Conservation (phyloP, 37 sponge, comb jelly and placozoan species). For the Beroe forskalii region DNA sequence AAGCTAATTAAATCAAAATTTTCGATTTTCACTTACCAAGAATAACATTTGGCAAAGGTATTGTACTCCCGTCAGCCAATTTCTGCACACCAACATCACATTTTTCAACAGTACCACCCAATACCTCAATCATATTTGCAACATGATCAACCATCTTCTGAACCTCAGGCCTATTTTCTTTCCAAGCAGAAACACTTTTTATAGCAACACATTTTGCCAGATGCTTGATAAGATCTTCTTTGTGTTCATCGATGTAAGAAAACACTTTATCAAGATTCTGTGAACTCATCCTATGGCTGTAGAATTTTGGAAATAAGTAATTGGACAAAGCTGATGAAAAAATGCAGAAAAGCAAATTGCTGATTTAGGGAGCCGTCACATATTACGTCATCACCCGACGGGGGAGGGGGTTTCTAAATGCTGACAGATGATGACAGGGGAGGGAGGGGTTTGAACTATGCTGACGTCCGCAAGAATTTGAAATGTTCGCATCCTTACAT, state of each 20-base stretch:
- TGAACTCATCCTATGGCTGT: constrained; percentile 50
- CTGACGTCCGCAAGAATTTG: no score
- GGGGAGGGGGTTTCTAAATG: no score
- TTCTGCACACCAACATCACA: constrained; percentile 63
- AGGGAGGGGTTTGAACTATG: no score
- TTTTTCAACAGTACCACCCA: constrained; percentile 59
- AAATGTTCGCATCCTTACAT: no score
- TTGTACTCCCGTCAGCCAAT: constrained; percentile 25
- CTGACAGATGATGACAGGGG: no score
- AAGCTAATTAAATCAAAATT: no score
- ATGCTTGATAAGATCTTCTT: not conserved
- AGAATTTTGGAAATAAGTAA: no score
- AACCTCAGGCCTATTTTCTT: not conserved
- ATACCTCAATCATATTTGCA: constrained; percentile 14
- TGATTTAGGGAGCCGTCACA: no score
- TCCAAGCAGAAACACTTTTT: constrained; percentile 62
- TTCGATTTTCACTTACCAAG: not conserved
- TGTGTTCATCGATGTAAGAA: constrained; percentile 29
- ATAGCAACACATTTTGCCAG: constrained; percentile 27
- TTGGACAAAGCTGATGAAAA: no score
- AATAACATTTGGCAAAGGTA: constrained; percentile 48
- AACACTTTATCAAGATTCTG: not conserved
- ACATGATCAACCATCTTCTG: constrained; percentile 38
- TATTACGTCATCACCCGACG: no score
- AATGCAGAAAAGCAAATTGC: no score